Conservation (phyloP, 2,888 invertebrate species). For the Ectropis crepuscularia region DNA sequence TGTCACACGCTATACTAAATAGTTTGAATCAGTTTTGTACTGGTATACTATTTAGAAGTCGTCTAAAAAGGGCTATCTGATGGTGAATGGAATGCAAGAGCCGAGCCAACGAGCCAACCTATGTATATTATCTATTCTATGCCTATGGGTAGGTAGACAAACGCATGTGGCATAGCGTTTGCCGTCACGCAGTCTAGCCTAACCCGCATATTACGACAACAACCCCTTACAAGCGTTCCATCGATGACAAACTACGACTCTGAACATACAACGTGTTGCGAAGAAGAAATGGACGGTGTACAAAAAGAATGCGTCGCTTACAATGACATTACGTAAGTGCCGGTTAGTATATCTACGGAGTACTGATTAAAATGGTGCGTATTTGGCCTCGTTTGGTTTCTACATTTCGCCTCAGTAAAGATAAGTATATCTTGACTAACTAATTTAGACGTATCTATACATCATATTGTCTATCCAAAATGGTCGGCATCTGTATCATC, state of each 20-base stretch:
- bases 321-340: constrained; percentile 9
- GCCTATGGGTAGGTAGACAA: no score
- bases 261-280: no score
- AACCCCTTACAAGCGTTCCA: background rate
- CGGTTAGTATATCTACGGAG: background rate
- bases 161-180: constrained; percentile 9
- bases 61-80: background rate
- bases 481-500: no score
- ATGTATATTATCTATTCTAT: background rate
- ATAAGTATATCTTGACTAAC: no score
- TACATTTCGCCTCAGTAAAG: no score
- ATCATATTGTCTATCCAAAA: no score
- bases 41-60: background rate
- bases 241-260: background rate
- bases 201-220: constrained; percentile 2
- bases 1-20: no score
- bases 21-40: no score
- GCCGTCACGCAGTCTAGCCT: constrained; percentile 23
- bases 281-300: constrained; percentile 11
- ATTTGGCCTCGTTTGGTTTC: no score
- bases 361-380: background rate
- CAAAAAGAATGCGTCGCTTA: constrained; percentile 1
- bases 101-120: constrained; percentile 1
- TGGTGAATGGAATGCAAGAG: constrained; percentile 13
- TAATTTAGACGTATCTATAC: no score